These are phyloP conservation scores for Amphiprion ocellaris DNA, from an alignment of 2,113 vertebrate species.

Conservation along the genomic window DNA sequence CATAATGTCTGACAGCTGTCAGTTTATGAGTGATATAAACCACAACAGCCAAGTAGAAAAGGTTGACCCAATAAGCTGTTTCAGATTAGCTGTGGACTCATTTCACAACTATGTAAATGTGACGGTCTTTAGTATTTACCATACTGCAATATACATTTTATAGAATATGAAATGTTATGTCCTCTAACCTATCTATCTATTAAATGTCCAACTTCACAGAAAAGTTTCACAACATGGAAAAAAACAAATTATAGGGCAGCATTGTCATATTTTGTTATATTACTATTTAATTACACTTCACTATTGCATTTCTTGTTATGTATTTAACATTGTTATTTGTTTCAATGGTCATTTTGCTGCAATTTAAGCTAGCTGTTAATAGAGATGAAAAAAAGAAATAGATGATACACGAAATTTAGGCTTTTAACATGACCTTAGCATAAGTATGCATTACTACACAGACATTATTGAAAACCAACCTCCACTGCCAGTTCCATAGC, in stretches of 20 bases:
- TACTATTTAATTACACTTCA: no score
- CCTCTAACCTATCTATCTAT: background rate
- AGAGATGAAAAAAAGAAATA: conserved; percentile 34
- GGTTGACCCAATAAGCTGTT: no score
- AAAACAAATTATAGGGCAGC: no score
- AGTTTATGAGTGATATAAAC: no score
- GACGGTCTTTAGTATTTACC: background rate
- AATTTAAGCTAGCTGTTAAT: background rate
- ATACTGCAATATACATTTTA: background rate
- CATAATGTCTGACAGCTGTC: no score
- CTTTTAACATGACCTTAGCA: background rate
- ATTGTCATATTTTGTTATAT: no score
- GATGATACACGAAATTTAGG: background rate
- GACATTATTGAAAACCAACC: conserved; percentile 29
- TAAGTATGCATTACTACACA: background rate
- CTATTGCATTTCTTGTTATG: no score
- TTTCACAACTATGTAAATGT: background rate
- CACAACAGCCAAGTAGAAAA: no score
- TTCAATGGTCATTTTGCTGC: no score
- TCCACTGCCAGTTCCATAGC: conserved; percentile 30
- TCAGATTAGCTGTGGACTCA: background rate
- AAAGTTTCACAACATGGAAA: background rate
- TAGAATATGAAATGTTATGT: background rate
- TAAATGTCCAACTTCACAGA: background rate
- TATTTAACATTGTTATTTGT: no score